Percentiles rank a stretch among this genome's conserved stretches.
These are phyloP conservation scores for Ctenopoma multispine DNA, from an alignment of 2,797 vertebrate species.

Conservation along the genomic window DNA sequence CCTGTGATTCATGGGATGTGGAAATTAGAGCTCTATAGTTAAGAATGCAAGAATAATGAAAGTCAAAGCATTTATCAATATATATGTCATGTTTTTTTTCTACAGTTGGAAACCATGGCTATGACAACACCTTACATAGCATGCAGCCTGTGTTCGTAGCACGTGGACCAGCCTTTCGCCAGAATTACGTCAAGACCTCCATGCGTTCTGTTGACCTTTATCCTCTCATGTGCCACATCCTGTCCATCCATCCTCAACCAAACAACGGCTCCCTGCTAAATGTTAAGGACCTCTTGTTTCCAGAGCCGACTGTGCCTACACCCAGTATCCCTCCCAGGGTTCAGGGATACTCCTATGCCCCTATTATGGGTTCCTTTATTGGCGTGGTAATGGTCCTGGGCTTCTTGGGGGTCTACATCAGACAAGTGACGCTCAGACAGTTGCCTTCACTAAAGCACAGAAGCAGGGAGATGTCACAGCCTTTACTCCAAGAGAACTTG, in stretches of 20 bases:
- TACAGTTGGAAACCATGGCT: slow-evolving; percentile 94
- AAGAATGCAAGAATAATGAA: slow-evolving; percentile 7
- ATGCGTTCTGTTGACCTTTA: slow-evolving; percentile 93
- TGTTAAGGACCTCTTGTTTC: slow-evolving; percentile 86
- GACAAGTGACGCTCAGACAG: slow-evolving; percentile 86
- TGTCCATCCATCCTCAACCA: slow-evolving; percentile 84
- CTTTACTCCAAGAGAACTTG: slow-evolving; percentile 87
- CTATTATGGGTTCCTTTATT: slow-evolving; percentile 85
- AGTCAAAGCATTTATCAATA: slow-evolving; percentile 3
- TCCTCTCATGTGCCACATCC: slow-evolving; percentile 92
- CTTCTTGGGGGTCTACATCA: slow-evolving; percentile 87
- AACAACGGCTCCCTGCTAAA: slow-evolving; percentile 91
- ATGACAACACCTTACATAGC: slow-evolving; percentile 89
- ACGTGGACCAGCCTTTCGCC: slow-evolving; percentile 90
- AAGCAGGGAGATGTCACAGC: slow-evolving; percentile 89
- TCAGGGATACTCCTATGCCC: slow-evolving; percentile 77
- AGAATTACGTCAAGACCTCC: slow-evolving; percentile 83
- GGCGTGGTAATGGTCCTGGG: slow-evolving; percentile 86
- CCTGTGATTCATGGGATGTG: slow-evolving; percentile 10
- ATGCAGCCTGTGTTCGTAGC: slow-evolving; percentile 95
- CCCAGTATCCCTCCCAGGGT: slow-evolving; percentile 29
- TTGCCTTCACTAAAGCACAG: slow-evolving; percentile 79
- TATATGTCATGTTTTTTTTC: slow-evolving; percentile 36
- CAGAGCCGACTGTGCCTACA: slow-evolving; percentile 45
- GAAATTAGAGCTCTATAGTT: neutral